Percentiles rank a stretch among this genome's conserved stretches.
These are phyloP conservation scores for Pterostichus madidus DNA, from an alignment of 2,888 invertebrate genomes.

Conservation along the genomic window DNA sequence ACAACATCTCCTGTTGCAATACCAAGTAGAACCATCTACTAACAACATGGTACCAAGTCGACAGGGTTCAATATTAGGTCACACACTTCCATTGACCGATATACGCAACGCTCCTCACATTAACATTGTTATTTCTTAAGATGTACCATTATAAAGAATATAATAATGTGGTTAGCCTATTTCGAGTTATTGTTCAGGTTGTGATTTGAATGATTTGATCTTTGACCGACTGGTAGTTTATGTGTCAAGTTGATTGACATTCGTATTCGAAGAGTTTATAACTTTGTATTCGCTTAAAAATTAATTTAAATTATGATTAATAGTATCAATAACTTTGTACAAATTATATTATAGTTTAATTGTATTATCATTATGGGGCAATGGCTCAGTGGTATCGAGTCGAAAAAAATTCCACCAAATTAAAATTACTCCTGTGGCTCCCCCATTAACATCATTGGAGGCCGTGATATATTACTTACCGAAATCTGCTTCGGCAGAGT, in stretches of 20 bases:
- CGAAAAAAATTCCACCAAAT: no score
- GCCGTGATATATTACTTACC: no score
- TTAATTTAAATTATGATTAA: background rate
- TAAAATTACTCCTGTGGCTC: no score
- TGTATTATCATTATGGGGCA: background rate
- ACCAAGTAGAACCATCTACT: conserved; percentile 1
- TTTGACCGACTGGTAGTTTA: conserved; percentile 7
- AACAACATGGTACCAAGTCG: background rate
- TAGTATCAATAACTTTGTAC: background rate
- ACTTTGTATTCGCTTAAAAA: conserved; percentile 6
- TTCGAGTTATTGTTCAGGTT: conserved; percentile 10
- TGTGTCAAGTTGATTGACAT: conserved; percentile 23
- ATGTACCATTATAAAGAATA: conserved; percentile 37
- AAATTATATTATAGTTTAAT: background rate
- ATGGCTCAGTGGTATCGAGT: no score
- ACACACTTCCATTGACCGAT: conserved; percentile 60
- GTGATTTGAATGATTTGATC: no score
- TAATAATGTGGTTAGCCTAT: conserved; percentile 38
- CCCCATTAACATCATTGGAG: no score
- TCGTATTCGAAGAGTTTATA: background rate
- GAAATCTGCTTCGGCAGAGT: no score
- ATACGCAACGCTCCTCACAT: conserved; percentile 32
- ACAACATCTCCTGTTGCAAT: conserved; percentile 59
- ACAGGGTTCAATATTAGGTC: conserved; percentile 55
- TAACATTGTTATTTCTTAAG: conserved; percentile 45